These are phyloP conservation scores for Bursaphelenchus okinawaensis DNA, from an alignment of 2,888 invertebrate genomes.

Conservation along the genomic window DNA sequence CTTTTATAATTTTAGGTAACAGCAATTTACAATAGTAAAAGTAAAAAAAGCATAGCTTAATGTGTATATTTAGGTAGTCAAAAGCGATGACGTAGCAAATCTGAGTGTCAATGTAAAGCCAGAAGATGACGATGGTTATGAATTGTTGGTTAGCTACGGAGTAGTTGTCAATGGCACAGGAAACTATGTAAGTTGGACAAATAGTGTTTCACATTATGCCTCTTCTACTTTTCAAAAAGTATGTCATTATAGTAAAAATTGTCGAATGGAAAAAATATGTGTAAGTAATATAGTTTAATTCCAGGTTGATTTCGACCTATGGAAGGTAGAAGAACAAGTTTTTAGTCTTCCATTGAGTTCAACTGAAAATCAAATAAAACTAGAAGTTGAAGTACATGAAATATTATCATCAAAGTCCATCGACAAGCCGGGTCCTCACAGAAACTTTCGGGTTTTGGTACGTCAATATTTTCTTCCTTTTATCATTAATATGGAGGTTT, in stretches of 20 bases:
- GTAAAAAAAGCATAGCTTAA: too few species aligned
- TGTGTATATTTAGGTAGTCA: not conserved
- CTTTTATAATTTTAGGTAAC: not conserved
- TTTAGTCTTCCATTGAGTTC: slow-evolving; percentile 3
- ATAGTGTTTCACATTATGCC: not conserved
- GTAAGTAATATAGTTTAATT: too few species aligned
- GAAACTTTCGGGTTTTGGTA: slow-evolving; percentile 36
- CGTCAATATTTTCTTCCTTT: too few species aligned
- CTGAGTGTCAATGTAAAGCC: not conserved
- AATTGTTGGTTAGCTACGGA: not conserved
- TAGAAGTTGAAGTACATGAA: slow-evolving; percentile 21
- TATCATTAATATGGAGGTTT: too few species aligned
- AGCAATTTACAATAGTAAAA: too few species aligned
- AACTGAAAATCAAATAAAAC: slow-evolving; percentile 1
- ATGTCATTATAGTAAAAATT: too few species aligned
- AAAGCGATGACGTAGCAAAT: not conserved
- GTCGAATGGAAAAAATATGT: too few species aligned
- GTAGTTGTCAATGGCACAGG: slow-evolving; percentile 6
- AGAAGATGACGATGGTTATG: slow-evolving; percentile 1
- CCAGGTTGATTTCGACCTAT: slow-evolving; percentile 29
- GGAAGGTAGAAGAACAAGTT: slow-evolving; percentile 21
- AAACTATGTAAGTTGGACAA: slow-evolving; percentile 7
- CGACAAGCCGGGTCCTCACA: slow-evolving; percentile 13
- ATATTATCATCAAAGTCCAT: slow-evolving; percentile 30
- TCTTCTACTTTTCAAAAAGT: slow-evolving; percentile 3